Evolutionary conservation across 2,113 vertebrate species (phyloP).

Genomic region (Oncorhynchus masou): DNA sequence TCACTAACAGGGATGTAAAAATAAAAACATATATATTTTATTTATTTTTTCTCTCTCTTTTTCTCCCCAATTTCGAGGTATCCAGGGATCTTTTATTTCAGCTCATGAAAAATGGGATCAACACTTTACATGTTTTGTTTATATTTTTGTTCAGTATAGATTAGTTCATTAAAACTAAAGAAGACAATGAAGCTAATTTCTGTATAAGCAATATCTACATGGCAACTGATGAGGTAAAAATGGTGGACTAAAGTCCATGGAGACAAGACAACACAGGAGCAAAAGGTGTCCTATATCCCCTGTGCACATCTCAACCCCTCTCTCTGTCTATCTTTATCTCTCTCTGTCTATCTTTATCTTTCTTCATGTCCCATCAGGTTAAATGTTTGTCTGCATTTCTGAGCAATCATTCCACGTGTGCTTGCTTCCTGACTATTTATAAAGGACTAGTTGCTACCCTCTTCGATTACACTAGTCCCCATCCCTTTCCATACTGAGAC

Average conservation of each 20-base stretch:
- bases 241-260: background rate
- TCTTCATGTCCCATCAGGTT: conserved; percentile 41
- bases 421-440: conserved; percentile 46
- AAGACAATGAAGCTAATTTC: background rate
- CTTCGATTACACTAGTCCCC: conserved; percentile 39
- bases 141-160: too few relatives aligned
- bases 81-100: too few relatives aligned
- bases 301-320: background rate
- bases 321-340: conserved; percentile 37
- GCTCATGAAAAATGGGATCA: too few relatives aligned
- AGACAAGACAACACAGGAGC: conserved; percentile 3
- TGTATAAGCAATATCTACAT: background rate
- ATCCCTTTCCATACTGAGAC: conserved; percentile 16
- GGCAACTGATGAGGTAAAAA: background rate
- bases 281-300: conserved; percentile 18
- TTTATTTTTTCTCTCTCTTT: too few relatives aligned
- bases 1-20: too few relatives aligned
- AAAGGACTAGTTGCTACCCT: conserved; percentile 51
- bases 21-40: too few relatives aligned
- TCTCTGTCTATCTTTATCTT: conserved; percentile 38
- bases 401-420: conserved; percentile 28
- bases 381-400: conserved; percentile 42
- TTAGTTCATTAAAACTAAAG: too few relatives aligned
- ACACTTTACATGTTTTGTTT: too few relatives aligned
- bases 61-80: too few relatives aligned